Conservation (phyloP, 2,888 invertebrate genomes). For the Nebria brevicollis region DNA sequence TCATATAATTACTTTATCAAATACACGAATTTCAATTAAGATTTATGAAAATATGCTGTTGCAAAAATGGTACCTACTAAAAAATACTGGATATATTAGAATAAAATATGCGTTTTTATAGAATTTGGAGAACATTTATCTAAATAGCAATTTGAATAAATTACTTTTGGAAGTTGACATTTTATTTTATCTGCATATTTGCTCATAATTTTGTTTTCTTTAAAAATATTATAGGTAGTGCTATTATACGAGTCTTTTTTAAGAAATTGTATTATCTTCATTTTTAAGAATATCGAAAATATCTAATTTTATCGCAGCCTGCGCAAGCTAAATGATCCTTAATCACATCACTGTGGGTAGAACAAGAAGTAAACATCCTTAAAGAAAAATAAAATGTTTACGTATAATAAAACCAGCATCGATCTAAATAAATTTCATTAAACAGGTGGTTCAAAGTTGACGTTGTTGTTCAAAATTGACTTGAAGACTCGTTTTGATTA, state of each 20-base stretch:
- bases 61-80: too few species aligned
- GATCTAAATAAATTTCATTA: constrained; percentile 1
- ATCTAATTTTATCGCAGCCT: neutral
- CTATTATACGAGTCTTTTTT: neutral
- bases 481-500: neutral
- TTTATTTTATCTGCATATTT: too few species aligned
- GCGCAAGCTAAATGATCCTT: neutral
- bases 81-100: too few species aligned
- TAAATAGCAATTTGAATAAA: too few species aligned
- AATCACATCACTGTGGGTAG: neutral
- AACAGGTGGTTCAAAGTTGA: constrained; percentile 1
- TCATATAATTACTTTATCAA: too few species aligned
- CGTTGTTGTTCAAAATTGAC: neutral
- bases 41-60: too few species aligned
- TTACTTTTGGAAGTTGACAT: too few species aligned
- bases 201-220: too few species aligned
- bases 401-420: neutral
- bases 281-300: neutral
- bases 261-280: neutral
- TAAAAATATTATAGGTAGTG: too few species aligned
- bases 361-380: neutral
- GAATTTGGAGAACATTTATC: too few species aligned
- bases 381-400: constrained; percentile 1
- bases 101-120: too few species aligned
- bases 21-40: too few species aligned